Evolutionary conservation across 2,113 vertebrate genomes (phyloP).

Genomic region (Chlorocebus sabaeus): DNA sequence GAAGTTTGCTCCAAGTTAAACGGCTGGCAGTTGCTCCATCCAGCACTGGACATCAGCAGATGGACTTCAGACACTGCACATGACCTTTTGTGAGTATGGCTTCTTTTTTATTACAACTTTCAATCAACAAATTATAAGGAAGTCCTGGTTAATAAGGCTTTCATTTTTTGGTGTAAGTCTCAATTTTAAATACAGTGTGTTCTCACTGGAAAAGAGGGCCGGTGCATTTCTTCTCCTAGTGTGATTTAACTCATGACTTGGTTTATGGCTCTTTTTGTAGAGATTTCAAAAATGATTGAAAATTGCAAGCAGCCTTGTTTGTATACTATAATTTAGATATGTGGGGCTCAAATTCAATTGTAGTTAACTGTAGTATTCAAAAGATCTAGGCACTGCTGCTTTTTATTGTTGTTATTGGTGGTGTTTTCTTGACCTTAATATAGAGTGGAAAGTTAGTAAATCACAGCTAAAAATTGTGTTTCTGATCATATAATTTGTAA

Average conservation of each 20-base stretch:
- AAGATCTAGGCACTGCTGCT: background rate
- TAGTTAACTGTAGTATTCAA: background rate
- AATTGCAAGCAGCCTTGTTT: background rate
- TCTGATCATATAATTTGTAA: background rate
- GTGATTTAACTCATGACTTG: background rate
- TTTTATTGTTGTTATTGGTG: too few species aligned
- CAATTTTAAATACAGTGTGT: background rate
- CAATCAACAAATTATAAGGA: fast-evolving
- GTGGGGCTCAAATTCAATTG: background rate
- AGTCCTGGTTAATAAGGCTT: fast-evolving
- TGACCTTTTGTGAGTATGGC: background rate
- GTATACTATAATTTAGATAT: fast-evolving
- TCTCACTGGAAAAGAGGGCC: background rate
- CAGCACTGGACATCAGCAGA: fast-evolving
- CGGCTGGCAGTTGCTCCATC: background rate
- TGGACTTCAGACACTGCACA: fast-evolving
- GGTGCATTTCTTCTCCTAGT: too few species aligned
- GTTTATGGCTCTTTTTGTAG: background rate
- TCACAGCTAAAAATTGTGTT: background rate
- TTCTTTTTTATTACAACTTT: fast-evolving
- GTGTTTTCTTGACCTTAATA: background rate
- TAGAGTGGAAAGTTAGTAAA: background rate
- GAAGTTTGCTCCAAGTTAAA: background rate
- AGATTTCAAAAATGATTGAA: background rate
- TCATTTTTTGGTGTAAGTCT: fast-evolving